A percentile compares a stretch with the other conserved stretches of the same genome.
These are phyloP conservation scores for Napeogenes inachia DNA, from an alignment of 2,888 invertebrate species.

Conservation along the genomic window DNA sequence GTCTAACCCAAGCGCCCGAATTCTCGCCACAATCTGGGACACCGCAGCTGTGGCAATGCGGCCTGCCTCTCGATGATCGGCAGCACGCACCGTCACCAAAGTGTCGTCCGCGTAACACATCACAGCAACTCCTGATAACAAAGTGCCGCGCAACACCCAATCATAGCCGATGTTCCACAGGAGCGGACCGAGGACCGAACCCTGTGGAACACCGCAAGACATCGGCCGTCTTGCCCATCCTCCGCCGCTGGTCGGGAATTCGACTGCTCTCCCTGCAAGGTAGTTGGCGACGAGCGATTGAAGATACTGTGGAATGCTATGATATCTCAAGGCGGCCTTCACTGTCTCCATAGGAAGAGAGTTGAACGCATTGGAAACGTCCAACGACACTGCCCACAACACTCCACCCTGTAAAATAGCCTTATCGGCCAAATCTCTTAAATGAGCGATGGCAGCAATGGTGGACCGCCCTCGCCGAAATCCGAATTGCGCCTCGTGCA, in stretches of 20 bases:
- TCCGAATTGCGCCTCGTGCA: constrained; percentile 13
- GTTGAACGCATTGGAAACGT: constrained; percentile 33
- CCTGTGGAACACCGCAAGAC: no score
- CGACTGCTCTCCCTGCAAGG: no score
- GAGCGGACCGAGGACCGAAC: no score
- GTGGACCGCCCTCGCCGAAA: constrained; percentile 23
- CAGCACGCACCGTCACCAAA: neutral
- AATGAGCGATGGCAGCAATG: constrained; percentile 18
- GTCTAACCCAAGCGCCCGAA: no score
- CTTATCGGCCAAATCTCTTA: neutral
- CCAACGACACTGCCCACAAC: constrained; percentile 30
- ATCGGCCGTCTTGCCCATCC: neutral
- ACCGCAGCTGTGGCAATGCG: no score
- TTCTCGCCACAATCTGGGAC: no score
- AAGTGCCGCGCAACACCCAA: no score
- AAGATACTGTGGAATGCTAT: constrained; percentile 28
- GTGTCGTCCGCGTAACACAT: neutral
- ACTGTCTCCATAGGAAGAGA: constrained; percentile 14
- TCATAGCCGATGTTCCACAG: no score
- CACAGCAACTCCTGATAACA: no score
- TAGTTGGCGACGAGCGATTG: neutral
- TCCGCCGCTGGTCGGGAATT: neutral
- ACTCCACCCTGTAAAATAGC: no score
- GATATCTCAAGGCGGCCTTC: constrained; percentile 27
- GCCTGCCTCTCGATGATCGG: no score